A percentile compares a stretch with the other conserved stretches of the same genome.
Evolutionary conservation across 2,113 vertebrate species (phyloP).

Genomic region (Forbesichthys agassizii): DNA sequence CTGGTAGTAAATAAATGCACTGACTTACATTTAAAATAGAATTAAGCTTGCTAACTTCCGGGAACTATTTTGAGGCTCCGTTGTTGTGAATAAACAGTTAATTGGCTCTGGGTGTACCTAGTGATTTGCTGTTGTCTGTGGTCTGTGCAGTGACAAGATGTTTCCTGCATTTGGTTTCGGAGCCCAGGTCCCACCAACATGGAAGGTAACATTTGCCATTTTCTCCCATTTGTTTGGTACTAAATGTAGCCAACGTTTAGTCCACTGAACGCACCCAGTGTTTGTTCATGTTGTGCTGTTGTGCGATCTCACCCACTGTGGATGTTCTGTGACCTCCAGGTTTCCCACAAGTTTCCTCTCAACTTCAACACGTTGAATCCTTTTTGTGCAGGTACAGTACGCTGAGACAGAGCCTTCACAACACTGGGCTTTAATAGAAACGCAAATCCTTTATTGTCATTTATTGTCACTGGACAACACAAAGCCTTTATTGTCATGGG

Average conservation of each 20-base stretch:
- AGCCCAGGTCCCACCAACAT: conserved; percentile 90
- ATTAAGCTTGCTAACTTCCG: too few relatives aligned
- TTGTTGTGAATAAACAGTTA: background rate
- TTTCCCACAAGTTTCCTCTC: conserved; percentile 93
- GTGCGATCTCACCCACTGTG: background rate
- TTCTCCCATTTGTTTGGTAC: background rate
- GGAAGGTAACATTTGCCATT: conserved; percentile 79
- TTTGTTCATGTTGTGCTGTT: background rate
- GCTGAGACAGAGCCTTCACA: too few relatives aligned
- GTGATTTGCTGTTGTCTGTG: background rate
- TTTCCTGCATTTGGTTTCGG: conserved; percentile 98
- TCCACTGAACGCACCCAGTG: background rate
- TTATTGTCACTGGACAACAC: too few relatives aligned
- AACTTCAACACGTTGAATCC: conserved; percentile 91
- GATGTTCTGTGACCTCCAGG: conserved; percentile 70
- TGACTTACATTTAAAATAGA: too few relatives aligned
- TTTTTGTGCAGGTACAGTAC: conserved; percentile 85
- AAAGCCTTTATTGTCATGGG: background rate
- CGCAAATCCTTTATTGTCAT: too few relatives aligned
- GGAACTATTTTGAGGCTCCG: too few relatives aligned
- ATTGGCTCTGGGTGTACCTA: background rate
- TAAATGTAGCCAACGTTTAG: too few relatives aligned
- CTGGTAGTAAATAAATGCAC: too few relatives aligned
- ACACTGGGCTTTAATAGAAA: background rate
- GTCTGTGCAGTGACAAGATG: conserved; percentile 88